These are phyloP conservation scores for Montipora cactus DNA, from an alignment of 64 coral and sea anemone species.

Conservation along the genomic window DNA sequence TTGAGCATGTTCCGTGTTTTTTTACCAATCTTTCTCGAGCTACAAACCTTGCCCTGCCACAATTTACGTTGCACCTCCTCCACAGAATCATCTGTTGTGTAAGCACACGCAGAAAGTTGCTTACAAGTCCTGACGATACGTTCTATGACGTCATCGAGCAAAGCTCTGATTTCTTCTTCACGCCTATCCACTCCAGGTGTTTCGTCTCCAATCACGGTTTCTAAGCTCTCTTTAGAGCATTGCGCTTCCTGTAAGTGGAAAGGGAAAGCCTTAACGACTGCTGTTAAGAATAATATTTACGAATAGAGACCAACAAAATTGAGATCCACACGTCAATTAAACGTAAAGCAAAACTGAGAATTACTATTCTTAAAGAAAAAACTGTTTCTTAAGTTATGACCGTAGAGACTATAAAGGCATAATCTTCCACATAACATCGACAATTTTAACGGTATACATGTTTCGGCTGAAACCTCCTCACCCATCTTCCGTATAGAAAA, in stretches of 20 bases:
- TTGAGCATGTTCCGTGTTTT: neutral
- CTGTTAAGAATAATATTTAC: too few relatives aligned
- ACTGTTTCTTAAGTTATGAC: too few relatives aligned
- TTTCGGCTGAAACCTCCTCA: too few relatives aligned
- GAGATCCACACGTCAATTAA: too few relatives aligned
- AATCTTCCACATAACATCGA: too few relatives aligned
- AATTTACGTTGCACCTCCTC: conserved; percentile 83
- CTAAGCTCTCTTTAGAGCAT: conserved; percentile 76
- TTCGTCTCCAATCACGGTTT: conserved; percentile 87
- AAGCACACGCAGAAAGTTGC: conserved; percentile 67
- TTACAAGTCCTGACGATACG: conserved; percentile 67
- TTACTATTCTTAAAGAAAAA: too few relatives aligned
- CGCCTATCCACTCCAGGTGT: conserved; percentile 47
- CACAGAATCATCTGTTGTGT: conserved; percentile 80
- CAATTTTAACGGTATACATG: too few relatives aligned
- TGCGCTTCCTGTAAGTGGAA: neutral
- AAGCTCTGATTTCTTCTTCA: conserved; percentile 66
- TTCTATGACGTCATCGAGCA: conserved; percentile 76
- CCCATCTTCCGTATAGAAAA: too few relatives aligned
- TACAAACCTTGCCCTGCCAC: conserved; percentile 73
- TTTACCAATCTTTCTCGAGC: neutral
- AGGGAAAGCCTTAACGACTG: neutral
- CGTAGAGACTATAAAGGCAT: too few relatives aligned
- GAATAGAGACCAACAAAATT: too few relatives aligned
- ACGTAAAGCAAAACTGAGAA: too few relatives aligned